Percentiles rank a stretch among this genome's conserved stretches.
phyloP scores from a whole-genome alignment of 1,140 invertebrate genomes.

The Oppia nitens region DNA sequence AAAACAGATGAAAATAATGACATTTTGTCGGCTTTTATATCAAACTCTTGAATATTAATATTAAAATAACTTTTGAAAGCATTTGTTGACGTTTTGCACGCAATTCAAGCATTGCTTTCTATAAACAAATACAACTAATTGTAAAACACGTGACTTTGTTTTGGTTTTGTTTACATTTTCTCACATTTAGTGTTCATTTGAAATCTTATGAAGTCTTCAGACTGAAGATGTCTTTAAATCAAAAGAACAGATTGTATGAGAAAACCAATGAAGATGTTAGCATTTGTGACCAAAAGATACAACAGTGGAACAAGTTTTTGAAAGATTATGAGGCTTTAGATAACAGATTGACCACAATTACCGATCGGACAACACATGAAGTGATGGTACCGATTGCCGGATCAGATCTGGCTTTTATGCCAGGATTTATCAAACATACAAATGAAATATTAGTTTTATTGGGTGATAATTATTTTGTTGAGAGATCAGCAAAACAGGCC shows the following conservation, averaged over 20 bases:
- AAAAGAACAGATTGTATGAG: background rate
- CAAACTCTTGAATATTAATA: too few relatives aligned
- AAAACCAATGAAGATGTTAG: background rate
- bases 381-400: constrained; percentile 27
- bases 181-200: background rate
- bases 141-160: background rate
- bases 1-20: background rate
- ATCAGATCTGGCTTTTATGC: constrained; percentile 39
- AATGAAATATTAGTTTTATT: constrained; percentile 49
- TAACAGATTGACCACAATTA: constrained; percentile 26
- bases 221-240: background rate
- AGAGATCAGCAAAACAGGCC: constrained; percentile 45
- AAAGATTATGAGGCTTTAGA: constrained; percentile 28
- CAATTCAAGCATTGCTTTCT: background rate
- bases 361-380: constrained; percentile 30
- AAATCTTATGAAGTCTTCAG: background rate
- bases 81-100: background rate
- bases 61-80: background rate
- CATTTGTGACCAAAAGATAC: constrained; percentile 5
- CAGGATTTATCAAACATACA: constrained; percentile 47
- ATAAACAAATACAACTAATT: background rate
- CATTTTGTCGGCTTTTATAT: too few relatives aligned
- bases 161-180: background rate
- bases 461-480: constrained; percentile 51
- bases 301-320: constrained; percentile 18